Base-by-base conservation (phyloP, 2,888 invertebrate species). In the Aethes cnicana region DNA sequence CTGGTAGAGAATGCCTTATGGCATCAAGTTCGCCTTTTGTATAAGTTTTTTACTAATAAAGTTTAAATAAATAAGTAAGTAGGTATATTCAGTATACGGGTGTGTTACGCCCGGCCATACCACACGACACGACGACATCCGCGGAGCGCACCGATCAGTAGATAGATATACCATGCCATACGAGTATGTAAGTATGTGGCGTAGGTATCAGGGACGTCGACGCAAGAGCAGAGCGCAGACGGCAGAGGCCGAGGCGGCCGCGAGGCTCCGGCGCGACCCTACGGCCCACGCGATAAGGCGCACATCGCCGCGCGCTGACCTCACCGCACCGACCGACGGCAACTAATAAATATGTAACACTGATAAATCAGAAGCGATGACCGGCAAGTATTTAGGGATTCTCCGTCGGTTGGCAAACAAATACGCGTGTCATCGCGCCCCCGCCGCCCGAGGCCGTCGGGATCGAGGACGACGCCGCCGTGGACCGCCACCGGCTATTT, bases 331-430 rank as follows among this genome's bases (percentile, higher is more conserved):
- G 74, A 36, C 47, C 58, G 63, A 73, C 83, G 84, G 81, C 86
- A 84, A 85, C 84, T 85, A 86, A 87, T 87, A 87, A 88, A 87
- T 87, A 86, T 87, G 87, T 87, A 88, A 86, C 85, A 83, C 83
- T 87, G 88, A 88, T 88, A 88, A 86, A 81, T 72, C 79, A 80
- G 84, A 86, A 84, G 74, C 85, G 83, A 80, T 83, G 87, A 85
- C 86, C 86, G 84, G 77, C 74, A 77, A 75, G 77, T 84, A 84
- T 81, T 84, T 77, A 82, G 81, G 77, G 80, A 83, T 77, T 74
- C 77, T 75, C 73, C 68, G 80, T 81, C 72, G 68, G 80, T 81
- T 78, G 74, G 75, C 80, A 77, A 79, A 82, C 80, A 78, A 78
- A 81, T 75, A 58, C 48, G 62, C 63, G 61, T 76, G 74, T 76